These are phyloP conservation scores for Phania funesta DNA, from an alignment of 2,888 invertebrate genomes.

Conservation along the genomic window DNA sequence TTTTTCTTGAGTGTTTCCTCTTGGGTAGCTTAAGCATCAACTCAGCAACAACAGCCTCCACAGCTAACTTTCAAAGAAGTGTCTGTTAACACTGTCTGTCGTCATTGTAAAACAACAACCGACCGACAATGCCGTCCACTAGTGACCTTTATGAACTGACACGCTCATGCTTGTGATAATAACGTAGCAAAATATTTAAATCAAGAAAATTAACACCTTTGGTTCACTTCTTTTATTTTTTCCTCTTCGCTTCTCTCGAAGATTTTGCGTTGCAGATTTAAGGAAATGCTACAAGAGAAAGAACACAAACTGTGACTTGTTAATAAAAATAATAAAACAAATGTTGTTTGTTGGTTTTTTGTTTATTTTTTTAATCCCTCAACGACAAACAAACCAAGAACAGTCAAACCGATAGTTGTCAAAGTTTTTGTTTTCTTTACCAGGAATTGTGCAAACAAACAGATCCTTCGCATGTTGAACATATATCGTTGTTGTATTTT, in stretches of 20 bases:
- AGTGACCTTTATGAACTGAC: slow-evolving; percentile 79
- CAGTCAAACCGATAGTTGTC: slow-evolving; percentile 55
- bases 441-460: slow-evolving; percentile 56
- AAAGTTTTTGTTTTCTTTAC: slow-evolving; percentile 21
- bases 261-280: slow-evolving; percentile 77
- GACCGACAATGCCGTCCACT: slow-evolving; percentile 40
- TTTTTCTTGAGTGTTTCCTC: slow-evolving; percentile 9
- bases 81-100: slow-evolving; percentile 25
- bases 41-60: slow-evolving; percentile 19
- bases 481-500: slow-evolving; percentile 12
- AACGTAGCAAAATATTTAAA: slow-evolving; percentile 79
- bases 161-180: slow-evolving; percentile 80
- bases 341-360: slow-evolving; percentile 21
- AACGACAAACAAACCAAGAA: slow-evolving; percentile 29
- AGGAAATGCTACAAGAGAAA: not conserved
- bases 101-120: slow-evolving; percentile 14
- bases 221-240: slow-evolving; percentile 48
- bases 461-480: slow-evolving; percentile 40
- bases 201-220: slow-evolving; percentile 80
- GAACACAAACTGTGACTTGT: not conserved
- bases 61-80: slow-evolving; percentile 44
- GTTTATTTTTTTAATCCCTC: not conserved
- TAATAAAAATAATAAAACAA: slow-evolving; percentile 41
- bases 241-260: slow-evolving; percentile 34
- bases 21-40: slow-evolving; percentile 36